Evolutionary conservation across 2,888 invertebrate genomes (phyloP), one percentile per base, ranked within the genome.

Genomic region (Ariolimax columbianus): DNA sequence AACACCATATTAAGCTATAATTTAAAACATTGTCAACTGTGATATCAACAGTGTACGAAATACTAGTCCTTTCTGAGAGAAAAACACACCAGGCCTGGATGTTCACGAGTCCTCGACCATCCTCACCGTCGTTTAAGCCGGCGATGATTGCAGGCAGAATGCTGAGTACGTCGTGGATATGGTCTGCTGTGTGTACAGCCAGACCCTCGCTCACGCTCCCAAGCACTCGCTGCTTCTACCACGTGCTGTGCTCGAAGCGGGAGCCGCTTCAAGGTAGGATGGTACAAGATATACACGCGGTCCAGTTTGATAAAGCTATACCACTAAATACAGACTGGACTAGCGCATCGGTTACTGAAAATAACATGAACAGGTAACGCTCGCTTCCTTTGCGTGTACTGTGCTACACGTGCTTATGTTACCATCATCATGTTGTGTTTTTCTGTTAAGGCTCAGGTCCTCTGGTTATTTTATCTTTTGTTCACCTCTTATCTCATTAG

Each of bases 161-260:
- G 75, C 51, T 33, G 75, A 47, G 51, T 51, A 17, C 51, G 75
- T 47, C 51, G 75, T 51, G 33, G 47, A n/a, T 51, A 51, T 33
- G 19, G 75, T 75, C 75, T 51, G 75, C 75, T 75, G 19, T 75
- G 75, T 75, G 75, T 75, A 33, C 66, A 19, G 66, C 59, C n/a
- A 63, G n/a, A 63, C 59, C 23, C 59, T 63, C 73, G 47, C 43
- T 43, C 73, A 75, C 73, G 73, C 73, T 30, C 17, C 47, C 47
- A 75, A 30, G 43, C 73, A 75, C 73, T 43, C 47, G 30, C 11
- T n/a, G 14, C n/a, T 75, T 47, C 47, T 75, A 14, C 73, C 73
- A 75, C 47, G 47, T 75, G 73, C 73, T 47, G 73, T 55, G 43
- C 73, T 47, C 7, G 43, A 43, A 17, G 7, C 30, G 30, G 73